Evolutionary conservation across 1,140 invertebrate genomes (phyloP).

Genomic region (Leguminivora glycinivorella): DNA sequence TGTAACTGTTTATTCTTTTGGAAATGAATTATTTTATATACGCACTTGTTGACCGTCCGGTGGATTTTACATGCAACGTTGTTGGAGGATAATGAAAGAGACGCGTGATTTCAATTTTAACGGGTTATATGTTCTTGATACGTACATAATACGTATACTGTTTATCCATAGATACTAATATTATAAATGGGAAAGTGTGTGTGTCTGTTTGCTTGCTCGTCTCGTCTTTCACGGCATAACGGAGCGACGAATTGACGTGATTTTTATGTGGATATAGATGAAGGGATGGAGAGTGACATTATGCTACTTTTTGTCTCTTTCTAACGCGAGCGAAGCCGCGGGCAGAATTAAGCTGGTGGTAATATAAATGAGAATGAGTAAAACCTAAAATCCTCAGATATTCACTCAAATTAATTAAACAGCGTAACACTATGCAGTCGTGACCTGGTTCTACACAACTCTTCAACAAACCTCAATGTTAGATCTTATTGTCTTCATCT

Average conservation of each 20-base stretch:
- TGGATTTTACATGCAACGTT: not conserved
- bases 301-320: too few relatives aligned
- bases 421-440: not conserved
- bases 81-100: not conserved
- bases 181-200: too few relatives aligned
- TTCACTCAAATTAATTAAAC: not conserved
- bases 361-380: too few relatives aligned
- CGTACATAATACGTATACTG: not conserved
- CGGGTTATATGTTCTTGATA: not conserved
- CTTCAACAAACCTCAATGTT: not conserved
- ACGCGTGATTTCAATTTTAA: not conserved
- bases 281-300: too few relatives aligned
- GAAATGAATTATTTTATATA: not conserved
- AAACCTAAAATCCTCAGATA: not conserved
- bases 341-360: too few relatives aligned
- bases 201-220: too few relatives aligned
- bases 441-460: not conserved
- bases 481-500: too few relatives aligned
- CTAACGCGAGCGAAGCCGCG: too few relatives aligned
- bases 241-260: too few relatives aligned
- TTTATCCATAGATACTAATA: too few relatives aligned
- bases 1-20: not conserved
- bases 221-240: too few relatives aligned
- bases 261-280: too few relatives aligned
- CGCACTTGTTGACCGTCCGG: not conserved